Evolutionary conservation across 2,113 vertebrate genomes (phyloP).

Genomic region (Lepisosteus osseus): DNA sequence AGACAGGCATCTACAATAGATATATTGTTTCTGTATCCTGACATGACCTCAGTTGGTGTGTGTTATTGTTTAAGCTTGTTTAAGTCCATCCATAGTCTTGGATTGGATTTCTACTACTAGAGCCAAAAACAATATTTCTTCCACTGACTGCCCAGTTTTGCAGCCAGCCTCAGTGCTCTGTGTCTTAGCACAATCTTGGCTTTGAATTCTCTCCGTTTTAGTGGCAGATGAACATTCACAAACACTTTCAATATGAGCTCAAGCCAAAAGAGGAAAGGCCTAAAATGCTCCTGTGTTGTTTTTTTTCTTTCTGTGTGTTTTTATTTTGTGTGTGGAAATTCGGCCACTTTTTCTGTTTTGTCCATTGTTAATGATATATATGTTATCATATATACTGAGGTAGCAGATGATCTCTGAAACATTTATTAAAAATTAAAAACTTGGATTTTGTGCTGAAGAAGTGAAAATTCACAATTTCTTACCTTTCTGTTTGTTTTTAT

Average conservation of each 20-base stretch:
- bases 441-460: no score
- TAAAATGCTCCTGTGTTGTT: slow-evolving; percentile 1
- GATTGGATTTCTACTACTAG: slow-evolving; percentile 38
- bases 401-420: no score
- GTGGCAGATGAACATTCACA: slow-evolving; percentile 17
- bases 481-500: no score
- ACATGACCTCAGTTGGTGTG: slow-evolving; percentile 37
- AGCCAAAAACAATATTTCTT: slow-evolving; percentile 46
- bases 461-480: no score
- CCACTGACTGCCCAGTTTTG: slow-evolving; percentile 11
- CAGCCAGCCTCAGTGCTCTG: slow-evolving; percentile 9
- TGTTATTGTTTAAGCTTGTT: slow-evolving; percentile 42
- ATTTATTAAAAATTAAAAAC: no score
- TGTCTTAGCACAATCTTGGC: slow-evolving; percentile 15
- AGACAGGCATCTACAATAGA: slow-evolving; percentile 32
- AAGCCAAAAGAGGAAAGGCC: slow-evolving; percentile 25
- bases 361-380: background rate
- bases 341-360: slow-evolving; percentile 18
- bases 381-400: no score
- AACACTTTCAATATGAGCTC: slow-evolving; percentile 25
- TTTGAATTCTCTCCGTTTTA: background rate
- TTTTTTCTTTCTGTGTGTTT: background rate
- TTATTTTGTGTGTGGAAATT: slow-evolving; percentile 27
- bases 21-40: slow-evolving; percentile 35
- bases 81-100: slow-evolving; percentile 34